phyloP scores from a whole-genome alignment of 2,888 invertebrate species.

The Leuctra nigra region DNA sequence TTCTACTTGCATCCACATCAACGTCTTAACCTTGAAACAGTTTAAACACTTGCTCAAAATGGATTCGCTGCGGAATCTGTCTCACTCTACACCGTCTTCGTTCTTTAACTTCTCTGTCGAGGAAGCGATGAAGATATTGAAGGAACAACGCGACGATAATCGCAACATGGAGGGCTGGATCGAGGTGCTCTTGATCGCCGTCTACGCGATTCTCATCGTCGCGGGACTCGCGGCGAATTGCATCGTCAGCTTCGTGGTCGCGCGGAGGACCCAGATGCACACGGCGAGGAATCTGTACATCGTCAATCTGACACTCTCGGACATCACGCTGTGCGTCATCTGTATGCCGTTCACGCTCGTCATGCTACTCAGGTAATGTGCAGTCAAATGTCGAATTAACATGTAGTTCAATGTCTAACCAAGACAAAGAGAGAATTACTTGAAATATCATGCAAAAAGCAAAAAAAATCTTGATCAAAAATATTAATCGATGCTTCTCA shows the following conservation, averaged over 20 bases:
- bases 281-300: slow-evolving; percentile 47
- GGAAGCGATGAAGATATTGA: slow-evolving; percentile 30
- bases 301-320: slow-evolving; percentile 51
- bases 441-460: no score
- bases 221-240: slow-evolving; percentile 38
- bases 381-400: no score
- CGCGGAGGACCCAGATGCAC: slow-evolving; percentile 35
- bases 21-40: slow-evolving; percentile 4
- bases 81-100: slow-evolving; percentile 16
- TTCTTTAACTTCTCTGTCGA: slow-evolving; percentile 33
- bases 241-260: slow-evolving; percentile 38
- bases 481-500: no score
- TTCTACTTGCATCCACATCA: slow-evolving; percentile 15
- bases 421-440: no score
- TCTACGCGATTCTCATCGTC: slow-evolving; percentile 37
- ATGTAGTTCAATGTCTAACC: no score
- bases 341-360: slow-evolving; percentile 54
- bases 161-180: slow-evolving; percentile 27
- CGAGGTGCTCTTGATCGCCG: slow-evolving; percentile 35
- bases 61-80: slow-evolving; percentile 16
- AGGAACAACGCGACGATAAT: slow-evolving; percentile 24
- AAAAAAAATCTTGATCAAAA: no score
- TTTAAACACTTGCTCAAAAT: slow-evolving; percentile 13
- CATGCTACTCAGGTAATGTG: slow-evolving; percentile 37
- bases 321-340: slow-evolving; percentile 49